Evolutionary conservation across 1,140 invertebrate species (phyloP), one percentile per base, ranked within the genome.

Genomic region (Phymorhynchus buccinoides): DNA sequence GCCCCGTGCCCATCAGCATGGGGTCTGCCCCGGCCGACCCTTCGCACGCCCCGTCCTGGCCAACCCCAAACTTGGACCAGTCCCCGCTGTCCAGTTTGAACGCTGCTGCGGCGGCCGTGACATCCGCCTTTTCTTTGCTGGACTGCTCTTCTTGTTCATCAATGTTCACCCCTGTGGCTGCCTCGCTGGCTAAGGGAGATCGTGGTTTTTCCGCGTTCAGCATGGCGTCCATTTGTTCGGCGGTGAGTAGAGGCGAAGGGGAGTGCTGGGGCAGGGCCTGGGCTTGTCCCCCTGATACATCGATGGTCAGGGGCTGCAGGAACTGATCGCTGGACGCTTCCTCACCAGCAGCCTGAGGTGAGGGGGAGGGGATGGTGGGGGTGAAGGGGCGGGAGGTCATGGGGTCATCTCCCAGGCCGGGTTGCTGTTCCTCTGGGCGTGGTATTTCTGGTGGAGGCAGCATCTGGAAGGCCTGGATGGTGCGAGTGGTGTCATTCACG

Each of bases 401-500:
- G 22, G n/a, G 77, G 1, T 79, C 27, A 2, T 79, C 42, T 16
- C 2, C 35, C 3, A 4, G 4, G 3, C 27, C 42, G 3, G 3
- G 7, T 14, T 27, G 12, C 37, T 9, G 3, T 42, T 42, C 75
- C 44, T 79, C 35, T 9, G 18, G 39, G n/a, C n/a, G n/a, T 16
- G 44, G 77, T 27, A 79, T 79, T n/a, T 79, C 44, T 22, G 84
- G 83, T 73, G 83, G 81, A 32, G 87, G 82, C 32, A 88, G 84
- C 88, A 93, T 89, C 75, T 92, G 89, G 88, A 92, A 93, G 44
- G 92, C 93, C 84, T 93, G 93, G 18, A 93, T 87, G 66, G 86
- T 89, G 56, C 95, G 92, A 86, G 94, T 94, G n/a, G 93, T 93
- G 84, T 94, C 94, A 88, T 95, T 94, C 32, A 95, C 92, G 89